Percentiles rank a stretch among this genome's conserved stretches.
Evolutionary conservation across 2,888 invertebrate species (phyloP).

Genomic region (Drosophila acutilabella): DNA sequence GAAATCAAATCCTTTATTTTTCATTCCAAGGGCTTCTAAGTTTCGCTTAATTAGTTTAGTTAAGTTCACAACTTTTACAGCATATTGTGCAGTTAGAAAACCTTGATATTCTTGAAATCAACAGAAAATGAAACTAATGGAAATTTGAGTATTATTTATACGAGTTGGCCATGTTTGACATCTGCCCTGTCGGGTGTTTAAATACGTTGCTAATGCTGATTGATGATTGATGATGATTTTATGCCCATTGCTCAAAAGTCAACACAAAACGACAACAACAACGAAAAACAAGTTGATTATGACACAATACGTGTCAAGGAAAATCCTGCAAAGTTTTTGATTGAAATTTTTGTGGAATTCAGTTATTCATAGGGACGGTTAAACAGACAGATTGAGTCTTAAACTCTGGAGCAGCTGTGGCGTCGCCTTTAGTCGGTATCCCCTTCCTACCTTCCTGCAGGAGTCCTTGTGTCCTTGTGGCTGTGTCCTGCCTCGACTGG

Average conservation of each 20-base stretch:
- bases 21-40: no score
- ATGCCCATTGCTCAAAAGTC: slow-evolving; percentile 3
- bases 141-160: slow-evolving; percentile 1
- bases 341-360: slow-evolving; percentile 16
- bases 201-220: background rate
- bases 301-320: slow-evolving; percentile 17
- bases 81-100: background rate
- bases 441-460: background rate
- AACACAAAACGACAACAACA: background rate
- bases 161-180: background rate
- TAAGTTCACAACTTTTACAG: background rate
- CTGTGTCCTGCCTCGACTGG: slow-evolving; percentile 3
- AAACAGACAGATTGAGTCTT: background rate
- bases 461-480: background rate
- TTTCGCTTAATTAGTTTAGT: no score
- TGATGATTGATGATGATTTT: slow-evolving; percentile 37
- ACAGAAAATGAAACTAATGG: background rate
- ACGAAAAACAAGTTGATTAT: background rate
- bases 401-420: background rate
- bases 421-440: slow-evolving; percentile 8
- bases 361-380: background rate
- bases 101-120: background rate
- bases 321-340: slow-evolving; percentile 14
- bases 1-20: no score
- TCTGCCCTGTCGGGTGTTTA: background rate